phyloP scores from a whole-genome alignment of 2,113 vertebrate species.

The Salvator merianae region DNA sequence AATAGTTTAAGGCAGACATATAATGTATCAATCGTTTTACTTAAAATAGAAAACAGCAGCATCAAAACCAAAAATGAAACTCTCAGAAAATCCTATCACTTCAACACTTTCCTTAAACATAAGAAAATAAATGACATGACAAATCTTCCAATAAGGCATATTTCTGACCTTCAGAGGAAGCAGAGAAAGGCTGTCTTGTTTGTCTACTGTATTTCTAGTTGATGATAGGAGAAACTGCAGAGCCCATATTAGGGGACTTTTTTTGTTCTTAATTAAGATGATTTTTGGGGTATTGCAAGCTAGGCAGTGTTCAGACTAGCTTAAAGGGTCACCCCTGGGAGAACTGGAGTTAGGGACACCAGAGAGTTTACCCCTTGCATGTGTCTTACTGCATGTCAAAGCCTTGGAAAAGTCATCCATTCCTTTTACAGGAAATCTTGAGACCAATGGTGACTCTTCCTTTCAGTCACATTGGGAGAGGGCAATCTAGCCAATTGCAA shows the following conservation, averaged over 20 bases:
- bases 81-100: neutral
- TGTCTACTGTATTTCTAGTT: neutral
- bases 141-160: neutral
- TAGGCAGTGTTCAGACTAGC: too few species aligned
- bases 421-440: too few species aligned
- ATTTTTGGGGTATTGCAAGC: too few species aligned
- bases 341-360: too few species aligned
- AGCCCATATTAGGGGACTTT: neutral
- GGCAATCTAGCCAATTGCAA: too few species aligned
- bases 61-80: neutral
- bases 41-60: neutral
- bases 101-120: neutral
- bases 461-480: too few species aligned
- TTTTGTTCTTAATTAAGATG: too few species aligned
- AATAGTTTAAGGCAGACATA: neutral
- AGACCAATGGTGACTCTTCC: too few species aligned
- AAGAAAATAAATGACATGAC: neutral
- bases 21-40: neutral
- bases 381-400: too few species aligned
- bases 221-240: neutral
- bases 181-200: neutral
- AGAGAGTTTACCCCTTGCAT: too few species aligned
- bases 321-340: too few species aligned
- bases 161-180: neutral
- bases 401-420: too few species aligned